A percentile compares a stretch with the other conserved stretches of the same genome.
These are phyloP conservation scores for Hydrotaea diabolus DNA, from an alignment of 2,888 invertebrate species.

Conservation along the genomic window DNA sequence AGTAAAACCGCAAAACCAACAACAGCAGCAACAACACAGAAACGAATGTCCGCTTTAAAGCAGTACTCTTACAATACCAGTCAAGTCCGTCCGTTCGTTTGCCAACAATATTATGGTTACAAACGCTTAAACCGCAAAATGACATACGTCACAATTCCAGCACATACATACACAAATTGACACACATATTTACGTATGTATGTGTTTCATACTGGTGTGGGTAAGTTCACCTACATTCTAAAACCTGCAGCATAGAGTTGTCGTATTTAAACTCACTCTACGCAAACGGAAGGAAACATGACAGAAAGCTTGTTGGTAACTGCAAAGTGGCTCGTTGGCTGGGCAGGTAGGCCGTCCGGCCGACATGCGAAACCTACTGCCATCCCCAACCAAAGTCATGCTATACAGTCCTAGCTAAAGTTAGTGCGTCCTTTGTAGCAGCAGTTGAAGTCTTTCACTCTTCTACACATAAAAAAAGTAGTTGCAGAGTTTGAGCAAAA, in stretches of 20 bases:
- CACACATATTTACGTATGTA: constrained; percentile 2
- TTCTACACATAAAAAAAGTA: too few relatives aligned
- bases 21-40: background rate
- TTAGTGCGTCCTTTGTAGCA: too few relatives aligned
- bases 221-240: background rate
- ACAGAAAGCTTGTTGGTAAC: constrained; percentile 65
- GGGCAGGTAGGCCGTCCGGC: constrained; percentile 41
- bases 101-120: background rate
- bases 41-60: background rate
- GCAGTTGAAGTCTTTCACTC: too few relatives aligned
- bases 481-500: too few relatives aligned
- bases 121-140: constrained; percentile 43
- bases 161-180: background rate
- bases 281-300: constrained; percentile 64
- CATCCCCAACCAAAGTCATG: background rate
- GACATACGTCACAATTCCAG: constrained; percentile 40
- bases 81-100: background rate
- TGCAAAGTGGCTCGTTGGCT: constrained; percentile 58
- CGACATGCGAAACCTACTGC: constrained; percentile 1
- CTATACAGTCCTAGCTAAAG: too few relatives aligned
- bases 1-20: background rate
- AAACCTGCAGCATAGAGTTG: background rate
- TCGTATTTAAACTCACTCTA: constrained; percentile 16
- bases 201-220: background rate
- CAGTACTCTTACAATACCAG: background rate